phyloP scores from a whole-genome alignment of 1,140 invertebrate species.

The Bicyclus anynana region DNA sequence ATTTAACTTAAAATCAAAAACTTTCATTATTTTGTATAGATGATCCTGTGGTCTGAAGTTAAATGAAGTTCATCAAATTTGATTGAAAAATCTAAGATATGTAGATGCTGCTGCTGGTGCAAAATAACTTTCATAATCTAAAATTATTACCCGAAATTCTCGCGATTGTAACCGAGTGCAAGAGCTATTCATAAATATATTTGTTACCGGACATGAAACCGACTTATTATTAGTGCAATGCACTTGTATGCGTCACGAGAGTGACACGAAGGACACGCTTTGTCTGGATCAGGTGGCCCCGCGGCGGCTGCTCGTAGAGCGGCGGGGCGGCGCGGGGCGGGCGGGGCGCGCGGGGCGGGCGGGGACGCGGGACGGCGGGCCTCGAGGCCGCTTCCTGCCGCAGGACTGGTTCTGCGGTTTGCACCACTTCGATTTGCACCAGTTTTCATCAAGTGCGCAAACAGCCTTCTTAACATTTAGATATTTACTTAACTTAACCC shows the following conservation, averaged over 20 bases:
- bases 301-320: constrained; percentile 28
- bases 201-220: constrained; percentile 62
- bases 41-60: no score
- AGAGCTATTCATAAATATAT: constrained; percentile 15
- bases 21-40: no score
- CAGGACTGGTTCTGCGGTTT: constrained; percentile 70
- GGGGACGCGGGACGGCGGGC: constrained; percentile 25
- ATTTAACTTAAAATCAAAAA: no score
- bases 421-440: constrained; percentile 70
- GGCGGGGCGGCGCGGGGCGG: constrained; percentile 20
- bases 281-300: constrained; percentile 69
- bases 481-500: constrained; percentile 40
- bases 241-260: constrained; percentile 67
- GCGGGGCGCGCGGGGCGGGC: constrained; percentile 15
- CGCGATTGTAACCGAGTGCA: no score
- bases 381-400: constrained; percentile 71
- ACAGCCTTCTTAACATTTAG: constrained; percentile 59
- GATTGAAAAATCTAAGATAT: no score
- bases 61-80: no score
- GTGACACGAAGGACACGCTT: constrained; percentile 65
- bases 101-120: no score
- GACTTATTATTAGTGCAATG: constrained; percentile 68
- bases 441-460: constrained; percentile 62
- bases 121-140: no score
- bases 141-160: no score